These are phyloP conservation scores for Anthoscopus minutus DNA, from an alignment of 2,113 vertebrate genomes.

Conservation along the genomic window DNA sequence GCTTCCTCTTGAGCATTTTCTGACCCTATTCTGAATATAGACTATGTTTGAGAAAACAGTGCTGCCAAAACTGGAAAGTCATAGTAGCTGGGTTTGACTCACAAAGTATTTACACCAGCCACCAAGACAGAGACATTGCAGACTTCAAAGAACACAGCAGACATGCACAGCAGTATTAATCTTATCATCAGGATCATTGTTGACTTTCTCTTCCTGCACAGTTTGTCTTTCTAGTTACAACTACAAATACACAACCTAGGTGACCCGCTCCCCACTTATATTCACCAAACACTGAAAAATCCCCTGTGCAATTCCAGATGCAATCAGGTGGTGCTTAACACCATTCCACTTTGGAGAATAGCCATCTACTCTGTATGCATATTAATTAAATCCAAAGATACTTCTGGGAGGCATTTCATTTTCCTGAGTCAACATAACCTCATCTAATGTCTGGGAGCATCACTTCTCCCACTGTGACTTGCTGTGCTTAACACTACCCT, in stretches of 20 bases:
- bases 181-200: background rate
- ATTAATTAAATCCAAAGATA: slow-evolving; percentile 4
- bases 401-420: background rate
- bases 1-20: background rate
- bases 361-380: background rate
- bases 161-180: background rate
- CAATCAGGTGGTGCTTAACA: background rate
- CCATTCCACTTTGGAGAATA: background rate
- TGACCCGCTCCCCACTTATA: background rate
- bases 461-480: background rate
- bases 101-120: background rate
- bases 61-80: background rate
- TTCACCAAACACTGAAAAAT: background rate
- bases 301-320: background rate
- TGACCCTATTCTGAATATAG: background rate
- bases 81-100: background rate
- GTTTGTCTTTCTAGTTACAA: slow-evolving; percentile 33
- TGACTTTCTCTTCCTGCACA: slow-evolving; percentile 1
- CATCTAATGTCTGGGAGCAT: background rate
- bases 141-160: background rate
- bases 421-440: background rate
- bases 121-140: background rate
- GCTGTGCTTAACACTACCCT: background rate
- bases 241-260: background rate
- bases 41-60: background rate